Evolutionary conservation across 2,113 vertebrate genomes (phyloP).

Genomic region (Sphyrna mokarran): DNA sequence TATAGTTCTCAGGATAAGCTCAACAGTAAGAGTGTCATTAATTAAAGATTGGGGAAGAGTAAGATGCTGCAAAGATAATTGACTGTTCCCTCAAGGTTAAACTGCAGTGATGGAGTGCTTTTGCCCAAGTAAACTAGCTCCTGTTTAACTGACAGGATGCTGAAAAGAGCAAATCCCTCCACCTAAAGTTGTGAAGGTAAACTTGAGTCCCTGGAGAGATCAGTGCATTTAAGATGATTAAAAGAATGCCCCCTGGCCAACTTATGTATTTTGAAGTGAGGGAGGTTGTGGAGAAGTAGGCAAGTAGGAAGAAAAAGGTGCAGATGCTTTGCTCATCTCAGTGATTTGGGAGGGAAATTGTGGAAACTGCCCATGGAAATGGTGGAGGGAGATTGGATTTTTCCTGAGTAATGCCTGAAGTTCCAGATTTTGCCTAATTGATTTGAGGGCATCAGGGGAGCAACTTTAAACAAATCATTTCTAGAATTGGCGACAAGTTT

Average conservation of each 20-base stretch:
- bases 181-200: not conserved
- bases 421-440: not conserved
- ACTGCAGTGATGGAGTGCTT: not conserved
- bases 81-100: not conserved
- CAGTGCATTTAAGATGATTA: not conserved
- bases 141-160: not conserved
- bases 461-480: not conserved
- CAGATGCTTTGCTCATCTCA: not conserved
- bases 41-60: not conserved
- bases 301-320: not conserved
- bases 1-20: too few relatives aligned
- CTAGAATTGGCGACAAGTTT: not conserved
- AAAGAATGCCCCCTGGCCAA: not conserved
- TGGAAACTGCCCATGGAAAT: not conserved
- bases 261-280: not conserved
- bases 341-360: not conserved
- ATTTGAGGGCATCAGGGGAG: not conserved
- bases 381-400: not conserved
- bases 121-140: not conserved
- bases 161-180: not conserved
- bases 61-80: not conserved
- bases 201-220: not conserved
- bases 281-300: not conserved
- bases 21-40: not conserved
- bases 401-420: not conserved